Conservation (phyloP, 2,113 vertebrate species). For the Epinephelus fuscoguttatus region DNA sequence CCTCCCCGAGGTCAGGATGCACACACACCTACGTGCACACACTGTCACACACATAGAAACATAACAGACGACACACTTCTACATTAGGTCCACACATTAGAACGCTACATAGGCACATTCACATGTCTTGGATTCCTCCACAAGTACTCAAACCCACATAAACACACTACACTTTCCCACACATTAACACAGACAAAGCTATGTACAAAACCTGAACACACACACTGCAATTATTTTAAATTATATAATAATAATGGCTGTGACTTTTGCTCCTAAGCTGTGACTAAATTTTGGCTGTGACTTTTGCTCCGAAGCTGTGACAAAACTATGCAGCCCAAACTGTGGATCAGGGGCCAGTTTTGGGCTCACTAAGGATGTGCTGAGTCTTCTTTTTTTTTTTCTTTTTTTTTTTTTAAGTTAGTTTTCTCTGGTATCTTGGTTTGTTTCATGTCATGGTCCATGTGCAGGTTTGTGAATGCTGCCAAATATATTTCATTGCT, state of each 20-base stretch:
- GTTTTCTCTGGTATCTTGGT: neutral
- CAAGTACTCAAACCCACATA: neutral
- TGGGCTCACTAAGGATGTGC: neutral
- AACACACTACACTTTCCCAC: neutral
- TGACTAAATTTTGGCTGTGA: conserved; percentile 1
- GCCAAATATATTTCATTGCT: neutral
- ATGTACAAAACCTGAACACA: neutral
- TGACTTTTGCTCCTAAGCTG: conserved; percentile 1
- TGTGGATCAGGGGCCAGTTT: neutral
- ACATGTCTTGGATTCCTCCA: conserved; percentile 4
- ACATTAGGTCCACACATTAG: conserved; percentile 1
- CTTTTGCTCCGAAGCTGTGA: neutral
- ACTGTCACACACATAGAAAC: neutral
- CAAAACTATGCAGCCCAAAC: conserved; percentile 6
- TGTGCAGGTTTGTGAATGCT: neutral
- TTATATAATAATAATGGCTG: neutral
- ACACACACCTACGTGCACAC: conserved; percentile 1
- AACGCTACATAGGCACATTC: neutral
- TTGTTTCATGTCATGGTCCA: neutral
- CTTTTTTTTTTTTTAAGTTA: neutral
- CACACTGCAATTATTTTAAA: neutral
- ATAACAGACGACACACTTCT: neutral
- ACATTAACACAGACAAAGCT: neutral
- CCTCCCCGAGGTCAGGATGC: conserved; percentile 55
- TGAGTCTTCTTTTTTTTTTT: no score